Evolutionary conservation across 2,113 vertebrate genomes (phyloP), one percentile per base, ranked within the genome.

Genomic region (Colossoma macropomum): DNA sequence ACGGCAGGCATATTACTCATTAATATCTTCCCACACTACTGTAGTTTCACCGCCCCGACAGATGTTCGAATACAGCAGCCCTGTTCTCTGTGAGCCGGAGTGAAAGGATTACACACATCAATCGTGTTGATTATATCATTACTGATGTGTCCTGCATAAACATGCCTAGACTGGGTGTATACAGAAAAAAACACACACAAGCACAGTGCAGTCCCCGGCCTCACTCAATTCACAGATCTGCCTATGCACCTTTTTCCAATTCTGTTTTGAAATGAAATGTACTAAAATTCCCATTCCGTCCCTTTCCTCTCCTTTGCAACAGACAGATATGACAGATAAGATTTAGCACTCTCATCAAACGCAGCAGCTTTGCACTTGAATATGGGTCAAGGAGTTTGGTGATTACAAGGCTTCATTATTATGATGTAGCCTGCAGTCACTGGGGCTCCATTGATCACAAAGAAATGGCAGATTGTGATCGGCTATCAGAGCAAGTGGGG

Each of bases 1-100:
- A 84, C 60, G 50, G 78, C 59, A 77, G 68, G 74, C 25, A 54
- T 41, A 81, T 81, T 81, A 54, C 63, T 79, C 25, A 82, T 87
- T 75, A 75, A 87, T 70, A 75, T 62, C 34, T 60, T 83, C 71
- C 65, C 52, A 62, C 60, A 63, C 52, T 76, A 38, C 63, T 54
- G 79, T 52, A 68, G 63, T 80, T 81, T 85, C 56, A 77, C 71
- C 73, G 17, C 75, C 79, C 75, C 41, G 68, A 69, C 86, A 87
- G 82, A 78, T 84, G 75, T 75, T 84, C 54, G 38, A 56, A 52
- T 78, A 74, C 82, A 84, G 56, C 28, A 80, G 81, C 63, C 66
- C 8, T 75, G 71, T 81, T 9, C 41, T 74, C 17, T 66, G 50
- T 73, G 69, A 78, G 50, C 9, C 68, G 73, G 56, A 69, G 75